Evolutionary conservation across 2,797 vertebrate genomes (phyloP), one percentile per base, ranked within the genome.

Genomic region (Labeo calbasu): DNA sequence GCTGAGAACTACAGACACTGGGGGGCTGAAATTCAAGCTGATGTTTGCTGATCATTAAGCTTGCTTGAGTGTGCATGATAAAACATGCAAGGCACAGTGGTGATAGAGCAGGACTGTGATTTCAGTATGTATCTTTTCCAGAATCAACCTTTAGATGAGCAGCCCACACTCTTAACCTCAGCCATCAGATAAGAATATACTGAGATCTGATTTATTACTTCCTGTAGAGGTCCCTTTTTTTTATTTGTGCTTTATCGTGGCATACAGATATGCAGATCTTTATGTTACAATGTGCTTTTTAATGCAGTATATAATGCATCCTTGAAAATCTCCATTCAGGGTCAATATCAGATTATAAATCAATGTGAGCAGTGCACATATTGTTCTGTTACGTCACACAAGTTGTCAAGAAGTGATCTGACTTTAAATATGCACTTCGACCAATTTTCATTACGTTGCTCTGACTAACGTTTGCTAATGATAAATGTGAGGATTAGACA

Each of bases 1-100:
- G 15, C 5, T 77, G 36, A 43, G 14, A 63, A 61, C 55, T 32
- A 57, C 32, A 51, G 32, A 66, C 43, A 51, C 48, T 1, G 14
- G 12, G 1, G 13, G 32, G 13, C 19, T 23, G 23, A 81, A 25
- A 57, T 13, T 55, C 19, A 57, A 81, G 50, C 21, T 61, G 14
- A 80, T 57, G 36, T 70, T 70, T 46, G 14, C 79, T 57, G 50
- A 80, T 11, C 4, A 55, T 80, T 57, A 59, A 70, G 50, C 32
- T 43, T 81, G 57, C 36, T 32, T 46, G 66, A 36, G n/a, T 71
- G 55, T 71, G 40, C 53, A 61, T 25, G 6, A 59, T 14, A 57
- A 70, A 69, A 53, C 21, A 15, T 14, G 14, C 14, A 69, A 51
- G 51, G 15, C 3, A 23, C n/a, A 32, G n/a, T 28, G 11, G 11